Percentiles rank a stretch among this genome's conserved stretches.
Conservation (phyloP, 2,113 vertebrate species). For the Herpetotheres cachinnans region DNA sequence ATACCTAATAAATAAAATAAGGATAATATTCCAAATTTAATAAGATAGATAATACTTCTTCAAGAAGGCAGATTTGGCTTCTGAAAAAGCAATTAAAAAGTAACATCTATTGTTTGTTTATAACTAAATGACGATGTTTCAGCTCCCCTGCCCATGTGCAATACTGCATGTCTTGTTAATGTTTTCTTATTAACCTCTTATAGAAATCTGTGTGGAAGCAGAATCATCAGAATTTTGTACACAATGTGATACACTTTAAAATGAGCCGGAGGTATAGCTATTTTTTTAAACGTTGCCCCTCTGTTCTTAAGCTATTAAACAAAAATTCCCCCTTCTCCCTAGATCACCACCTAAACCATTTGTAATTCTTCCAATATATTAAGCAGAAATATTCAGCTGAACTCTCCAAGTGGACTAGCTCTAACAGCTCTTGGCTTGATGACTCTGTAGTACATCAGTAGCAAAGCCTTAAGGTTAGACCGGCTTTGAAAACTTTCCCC, state of each 20-base stretch:
- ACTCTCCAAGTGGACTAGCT: constrained; percentile 7
- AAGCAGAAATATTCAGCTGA: background rate
- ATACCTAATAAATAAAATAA: background rate
- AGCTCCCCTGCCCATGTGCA: background rate
- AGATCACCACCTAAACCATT: constrained; percentile 21
- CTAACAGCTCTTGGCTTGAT: background rate
- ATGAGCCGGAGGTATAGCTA: background rate
- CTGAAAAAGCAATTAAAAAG: constrained; percentile 40
- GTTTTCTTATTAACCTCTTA: constrained; percentile 35
- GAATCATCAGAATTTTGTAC: constrained; percentile 11
- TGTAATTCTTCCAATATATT: background rate
- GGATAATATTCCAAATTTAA: background rate
- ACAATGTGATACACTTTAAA: background rate
- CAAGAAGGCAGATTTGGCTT: background rate
- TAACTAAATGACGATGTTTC: background rate
- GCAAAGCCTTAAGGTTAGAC: constrained; percentile 30
- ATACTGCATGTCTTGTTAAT: constrained; percentile 21
- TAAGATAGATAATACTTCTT: background rate
- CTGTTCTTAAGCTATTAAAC: constrained; percentile 1
- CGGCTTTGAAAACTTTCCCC: constrained; percentile 32
- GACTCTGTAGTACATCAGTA: constrained; percentile 13
- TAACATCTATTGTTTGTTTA: constrained; percentile 25
- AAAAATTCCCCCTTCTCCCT: background rate
- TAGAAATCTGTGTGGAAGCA: background rate
- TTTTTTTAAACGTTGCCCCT: background rate